Evolutionary conservation across 1,140 invertebrate species (phyloP), one percentile per base, ranked within the genome.

Genomic region (Hestina assimilis): DNA sequence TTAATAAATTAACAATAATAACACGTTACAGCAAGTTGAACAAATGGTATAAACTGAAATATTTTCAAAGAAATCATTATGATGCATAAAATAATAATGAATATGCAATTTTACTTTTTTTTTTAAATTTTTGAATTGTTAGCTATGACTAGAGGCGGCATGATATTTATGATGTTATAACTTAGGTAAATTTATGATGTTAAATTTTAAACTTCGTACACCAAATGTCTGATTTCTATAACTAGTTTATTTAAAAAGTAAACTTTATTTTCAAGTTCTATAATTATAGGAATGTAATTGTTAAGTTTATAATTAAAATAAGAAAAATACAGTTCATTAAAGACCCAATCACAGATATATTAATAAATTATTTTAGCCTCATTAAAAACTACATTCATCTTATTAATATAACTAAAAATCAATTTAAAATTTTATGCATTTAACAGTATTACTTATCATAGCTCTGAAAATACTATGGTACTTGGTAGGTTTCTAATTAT

Each of bases 1-100:
- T n/a, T 48, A 66, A 65, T 66, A 66, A 66, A 63, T 61, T 59
- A 64, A 64, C 53, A 45, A 26, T 24, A 42, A 52, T 59, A 59
- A 52, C 47, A 64, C 48, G 31, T 52, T 35, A 54, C 19, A 38
- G 52, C 31, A 64, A 35, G 14, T 26, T 35, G 20, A 8, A 41
- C 45, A 38, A 48, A 20, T 15, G 24, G 20, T 24, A 5, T 21
- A n/a, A 47, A 29, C 43, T 55, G 53, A 33, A 47, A n/a, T n/a
- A n/a, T n/a, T n/a, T n/a, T n/a, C n/a, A n/a, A n/a, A n/a, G n/a
- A n/a, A n/a, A n/a, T n/a, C n/a, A n/a, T n/a, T n/a, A 9, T 5
- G 24, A 5, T 4, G 9, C 24, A 5, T 26, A 26, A 26, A 26
- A 26, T 26, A 5, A 26, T 5, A 4, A 26, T 5, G 24, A 26